These are phyloP conservation scores for Pachydiplax longipennis DNA, from an alignment of 2,888 invertebrate genomes.

Conservation along the genomic window DNA sequence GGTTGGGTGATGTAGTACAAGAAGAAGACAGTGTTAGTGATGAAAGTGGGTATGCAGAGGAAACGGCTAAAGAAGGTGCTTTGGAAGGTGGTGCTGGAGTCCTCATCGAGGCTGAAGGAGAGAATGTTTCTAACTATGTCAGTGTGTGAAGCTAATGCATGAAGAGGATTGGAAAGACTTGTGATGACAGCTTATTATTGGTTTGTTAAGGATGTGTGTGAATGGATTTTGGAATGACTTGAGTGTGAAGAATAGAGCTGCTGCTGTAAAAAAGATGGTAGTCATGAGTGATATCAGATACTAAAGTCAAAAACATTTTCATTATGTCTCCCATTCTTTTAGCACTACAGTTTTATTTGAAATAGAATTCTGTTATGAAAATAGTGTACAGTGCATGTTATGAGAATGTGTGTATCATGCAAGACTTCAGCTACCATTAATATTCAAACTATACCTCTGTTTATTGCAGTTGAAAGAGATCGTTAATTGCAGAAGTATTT, in stretches of 20 bases:
- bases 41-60: conserved; percentile 29
- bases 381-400: neutral
- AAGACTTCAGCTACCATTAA: neutral
- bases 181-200: neutral
- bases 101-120: neutral
- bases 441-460: neutral
- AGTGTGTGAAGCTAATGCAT: neutral
- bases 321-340: neutral
- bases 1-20: neutral
- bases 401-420: neutral
- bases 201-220: neutral
- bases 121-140: neutral
- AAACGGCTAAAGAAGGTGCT: conserved; percentile 15
- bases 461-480: neutral
- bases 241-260: neutral
- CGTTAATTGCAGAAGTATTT: neutral
- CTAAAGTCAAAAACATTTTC: neutral
- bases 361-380: neutral
- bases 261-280: neutral
- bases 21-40: conserved; percentile 37
- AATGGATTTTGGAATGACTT: neutral
- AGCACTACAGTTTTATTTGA: neutral
- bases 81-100: neutral
- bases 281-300: neutral
- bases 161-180: neutral